Evolutionary conservation across 2,888 invertebrate genomes (phyloP).

Genomic region (Tromatobia lineatoria): DNA sequence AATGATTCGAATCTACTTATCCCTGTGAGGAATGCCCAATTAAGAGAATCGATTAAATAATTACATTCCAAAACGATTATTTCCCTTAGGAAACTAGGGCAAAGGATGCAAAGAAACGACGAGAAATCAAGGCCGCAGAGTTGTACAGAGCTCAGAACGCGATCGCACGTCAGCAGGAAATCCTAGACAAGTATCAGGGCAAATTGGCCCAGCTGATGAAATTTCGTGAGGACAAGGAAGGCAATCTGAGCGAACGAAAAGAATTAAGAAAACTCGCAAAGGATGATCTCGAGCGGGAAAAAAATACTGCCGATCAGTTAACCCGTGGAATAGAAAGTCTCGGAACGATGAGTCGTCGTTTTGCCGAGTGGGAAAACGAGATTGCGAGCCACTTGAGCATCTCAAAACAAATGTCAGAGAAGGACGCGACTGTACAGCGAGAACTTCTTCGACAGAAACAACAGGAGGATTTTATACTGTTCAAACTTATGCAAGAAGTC

Average conservation of each 20-base stretch:
- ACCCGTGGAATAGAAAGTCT: slow-evolving; percentile 87
- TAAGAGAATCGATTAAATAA: not conserved
- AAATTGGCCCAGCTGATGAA: slow-evolving; percentile 86
- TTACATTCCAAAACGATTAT: not conserved
- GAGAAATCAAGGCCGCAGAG: slow-evolving; percentile 87
- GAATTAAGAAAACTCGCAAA: slow-evolving; percentile 86
- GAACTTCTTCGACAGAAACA: slow-evolving; percentile 84
- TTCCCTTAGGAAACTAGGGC: slow-evolving; percentile 84
- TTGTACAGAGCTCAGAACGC: slow-evolving; percentile 89
- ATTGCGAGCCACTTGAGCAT: slow-evolving; percentile 88
- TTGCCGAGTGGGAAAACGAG: slow-evolving; percentile 89
- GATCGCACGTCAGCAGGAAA: slow-evolving; percentile 86
- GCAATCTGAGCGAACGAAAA: slow-evolving; percentile 85
- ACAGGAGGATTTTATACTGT: slow-evolving; percentile 89
- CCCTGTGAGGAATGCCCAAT: no score
- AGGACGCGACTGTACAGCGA: slow-evolving; percentile 83
- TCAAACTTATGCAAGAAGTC: slow-evolving; percentile 89
- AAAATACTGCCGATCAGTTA: slow-evolving; percentile 73
- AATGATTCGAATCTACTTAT: no score
- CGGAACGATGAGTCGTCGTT: slow-evolving; percentile 87
- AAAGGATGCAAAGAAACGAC: slow-evolving; percentile 86
- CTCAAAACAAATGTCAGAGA: slow-evolving; percentile 89
- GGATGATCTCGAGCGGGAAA: slow-evolving; percentile 85
- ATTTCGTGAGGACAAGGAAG: slow-evolving; percentile 87
- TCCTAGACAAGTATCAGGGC: slow-evolving; percentile 87